Conservation (phyloP, 1,140 invertebrate species). For the Vanessa atalanta region DNA sequence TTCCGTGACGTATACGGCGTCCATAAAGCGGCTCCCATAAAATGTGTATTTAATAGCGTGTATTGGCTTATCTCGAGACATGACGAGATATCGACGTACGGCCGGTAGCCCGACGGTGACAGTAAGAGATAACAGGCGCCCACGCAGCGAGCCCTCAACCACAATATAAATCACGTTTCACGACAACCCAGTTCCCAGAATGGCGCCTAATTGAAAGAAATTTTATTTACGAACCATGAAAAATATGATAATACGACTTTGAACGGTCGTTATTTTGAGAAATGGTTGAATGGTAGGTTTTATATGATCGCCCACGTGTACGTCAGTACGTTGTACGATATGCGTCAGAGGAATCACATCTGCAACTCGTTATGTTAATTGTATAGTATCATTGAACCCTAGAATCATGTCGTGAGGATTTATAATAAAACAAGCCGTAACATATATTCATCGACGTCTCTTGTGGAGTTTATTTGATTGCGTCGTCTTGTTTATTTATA, state of each 20-base stretch:
- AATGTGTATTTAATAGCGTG: constrained; percentile 42
- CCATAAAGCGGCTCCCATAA: constrained; percentile 33
- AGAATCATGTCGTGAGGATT: constrained; percentile 18
- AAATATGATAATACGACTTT: constrained; percentile 38
- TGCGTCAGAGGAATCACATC: constrained; percentile 8
- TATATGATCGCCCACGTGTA: constrained; percentile 22
- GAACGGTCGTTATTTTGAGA: constrained; percentile 34
- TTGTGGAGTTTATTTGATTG: constrained; percentile 22
- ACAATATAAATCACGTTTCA: constrained; percentile 35
- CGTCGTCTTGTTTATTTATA: constrained; percentile 11
- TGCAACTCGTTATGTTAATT: constrained; percentile 30
- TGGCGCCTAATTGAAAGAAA: constrained; percentile 43
- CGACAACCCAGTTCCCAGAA: constrained; percentile 31
- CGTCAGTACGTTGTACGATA: background rate
- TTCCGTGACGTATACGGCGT: constrained; percentile 24
- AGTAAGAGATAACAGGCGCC: constrained; percentile 35
- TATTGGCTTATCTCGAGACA: constrained; percentile 41
- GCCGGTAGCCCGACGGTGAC: constrained; percentile 36
- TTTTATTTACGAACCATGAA: constrained; percentile 30
- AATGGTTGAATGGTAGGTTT: constrained; percentile 20
- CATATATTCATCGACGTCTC: constrained; percentile 11
- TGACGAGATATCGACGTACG: constrained; percentile 40
- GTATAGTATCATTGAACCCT: constrained; percentile 26
- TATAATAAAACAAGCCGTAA: constrained; percentile 19
- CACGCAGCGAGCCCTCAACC: constrained; percentile 24